Percentiles rank a stretch among this genome's conserved stretches.
Evolutionary conservation across 2,888 invertebrate species (phyloP).

Genomic region (Drosophila imparisetae): DNA sequence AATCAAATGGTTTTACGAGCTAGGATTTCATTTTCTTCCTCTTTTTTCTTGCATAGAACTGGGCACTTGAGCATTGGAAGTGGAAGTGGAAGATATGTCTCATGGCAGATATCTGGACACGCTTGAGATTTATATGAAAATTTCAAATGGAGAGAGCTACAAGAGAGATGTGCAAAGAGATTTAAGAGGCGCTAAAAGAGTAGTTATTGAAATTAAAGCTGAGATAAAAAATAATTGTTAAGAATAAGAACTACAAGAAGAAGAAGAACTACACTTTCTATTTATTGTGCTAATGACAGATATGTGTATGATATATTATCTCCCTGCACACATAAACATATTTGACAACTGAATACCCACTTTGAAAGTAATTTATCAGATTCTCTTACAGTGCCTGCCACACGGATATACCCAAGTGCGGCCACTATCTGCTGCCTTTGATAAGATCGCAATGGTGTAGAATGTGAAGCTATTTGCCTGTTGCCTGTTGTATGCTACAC

Average conservation of each 20-base stretch:
- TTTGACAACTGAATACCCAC: neutral
- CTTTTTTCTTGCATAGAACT: neutral
- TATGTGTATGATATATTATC: neutral
- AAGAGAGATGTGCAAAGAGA: constrained; percentile 4
- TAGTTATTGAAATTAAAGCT: neutral
- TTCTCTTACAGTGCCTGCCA: constrained; percentile 9
- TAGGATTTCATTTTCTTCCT: neutral
- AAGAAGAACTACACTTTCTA: neutral
- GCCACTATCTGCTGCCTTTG: constrained; percentile 26
- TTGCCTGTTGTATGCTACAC: neutral
- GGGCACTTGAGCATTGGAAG: neutral
- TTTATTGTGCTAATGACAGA: neutral
- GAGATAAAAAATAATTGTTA: neutral
- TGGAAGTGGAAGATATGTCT: constrained; percentile 15
- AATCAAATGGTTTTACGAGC: constrained; percentile 43
- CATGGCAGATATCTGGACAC: constrained; percentile 1
- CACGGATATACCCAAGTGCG: neutral
- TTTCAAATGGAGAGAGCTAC: neutral
- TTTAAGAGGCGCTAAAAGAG: constrained; percentile 6
- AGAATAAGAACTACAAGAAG: too few relatives aligned
- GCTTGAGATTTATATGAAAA: constrained; percentile 13
- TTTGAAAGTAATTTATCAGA: constrained; percentile 6
- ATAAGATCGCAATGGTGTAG: constrained; percentile 58
- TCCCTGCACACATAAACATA: neutral
- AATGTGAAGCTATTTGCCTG: constrained; percentile 25